Percentiles rank a stretch among this genome's conserved stretches.
Conservation (phyloP, 2,797 vertebrate genomes). For the Steatocranus sp. region DNA sequence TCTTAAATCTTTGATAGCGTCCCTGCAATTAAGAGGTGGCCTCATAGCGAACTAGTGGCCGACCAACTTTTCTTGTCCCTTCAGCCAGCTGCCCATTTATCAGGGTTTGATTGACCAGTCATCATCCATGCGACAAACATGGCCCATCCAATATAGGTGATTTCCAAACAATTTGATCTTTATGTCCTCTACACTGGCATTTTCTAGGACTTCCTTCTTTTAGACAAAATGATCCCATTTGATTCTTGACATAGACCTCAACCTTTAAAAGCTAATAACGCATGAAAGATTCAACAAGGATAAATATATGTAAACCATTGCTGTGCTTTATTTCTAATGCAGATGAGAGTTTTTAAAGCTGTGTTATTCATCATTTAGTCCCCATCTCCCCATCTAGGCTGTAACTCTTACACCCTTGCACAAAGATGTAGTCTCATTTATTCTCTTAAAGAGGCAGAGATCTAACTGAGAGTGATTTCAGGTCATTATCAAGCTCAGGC, state of each 20-base stretch:
- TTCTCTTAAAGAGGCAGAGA: neutral
- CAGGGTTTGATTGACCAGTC: neutral
- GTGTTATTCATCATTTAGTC: neutral
- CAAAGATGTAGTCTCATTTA: neutral
- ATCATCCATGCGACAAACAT: neutral
- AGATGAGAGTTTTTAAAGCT: neutral
- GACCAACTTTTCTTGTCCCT: neutral
- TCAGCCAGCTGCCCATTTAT: neutral
- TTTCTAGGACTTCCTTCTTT: neutral
- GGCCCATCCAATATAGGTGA: neutral
- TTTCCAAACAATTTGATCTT: neutral
- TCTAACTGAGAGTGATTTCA: neutral
- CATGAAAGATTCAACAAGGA: neutral
- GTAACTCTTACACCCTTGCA: neutral
- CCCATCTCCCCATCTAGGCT: neutral
- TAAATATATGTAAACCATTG: neutral
- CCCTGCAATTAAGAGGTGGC: neutral
- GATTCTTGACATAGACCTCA: neutral
- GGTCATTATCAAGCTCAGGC: constrained; percentile 10
- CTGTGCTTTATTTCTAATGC: neutral
- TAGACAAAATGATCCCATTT: neutral
- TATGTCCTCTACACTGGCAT: neutral
- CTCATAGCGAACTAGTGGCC: neutral
- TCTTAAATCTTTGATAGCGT: neutral
- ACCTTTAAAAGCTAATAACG: neutral